Base-by-base conservation (phyloP, 2,797 vertebrate species). In the Morus bassanus region DNA sequence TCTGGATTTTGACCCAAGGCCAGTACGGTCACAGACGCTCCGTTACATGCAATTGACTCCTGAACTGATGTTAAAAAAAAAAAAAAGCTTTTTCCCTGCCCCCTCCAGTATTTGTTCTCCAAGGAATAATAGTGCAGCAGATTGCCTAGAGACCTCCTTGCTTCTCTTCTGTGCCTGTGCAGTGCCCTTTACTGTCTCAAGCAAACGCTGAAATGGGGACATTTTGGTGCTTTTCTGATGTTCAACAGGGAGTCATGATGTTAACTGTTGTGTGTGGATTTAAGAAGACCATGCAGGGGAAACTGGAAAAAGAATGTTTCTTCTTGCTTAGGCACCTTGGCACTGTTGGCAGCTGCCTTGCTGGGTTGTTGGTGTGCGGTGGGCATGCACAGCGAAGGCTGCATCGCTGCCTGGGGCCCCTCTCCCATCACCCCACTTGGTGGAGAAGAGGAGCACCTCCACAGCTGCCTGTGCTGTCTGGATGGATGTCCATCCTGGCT, bases 401-500 rank as follows among this genome's bases (percentile, higher is more conserved):
- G 46, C 46, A 1, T 9, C 8, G 2, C 79, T 90, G 56, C n/a
- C n/a, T 0, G 0, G 19, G 45, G 31, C 16, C 17, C 11, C 10
- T 31, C 28, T 65, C 46, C 30, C 59, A 46, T 30, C 0, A 0
- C 43, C n/a, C 25, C 0, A 0, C 27, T 74, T 8, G 4, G 17
- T 8, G 10, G 17, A 7, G 37, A 37, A 63, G 33, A 15, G 73
- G 11, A 22, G 19, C 48, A 43, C 39, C 57, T n/a, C 61, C n/a
- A 11, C 1, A 1, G n/a, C 53, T 46, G 37, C 18, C 23, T 13
- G 25, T 1, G 11, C 50, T 91, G 35, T 61, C 33, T 57, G n/a
- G n/a, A n/a, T n/a, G n/a, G n/a, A n/a, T n/a, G n/a, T n/a, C n/a
- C n/a, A n/a, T n/a, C 22, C 39, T 85, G 72, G 46, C 51, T 39